These are phyloP conservation scores for Conomelus anceps DNA, from an alignment of 2,888 invertebrate species.

Conservation along the genomic window DNA sequence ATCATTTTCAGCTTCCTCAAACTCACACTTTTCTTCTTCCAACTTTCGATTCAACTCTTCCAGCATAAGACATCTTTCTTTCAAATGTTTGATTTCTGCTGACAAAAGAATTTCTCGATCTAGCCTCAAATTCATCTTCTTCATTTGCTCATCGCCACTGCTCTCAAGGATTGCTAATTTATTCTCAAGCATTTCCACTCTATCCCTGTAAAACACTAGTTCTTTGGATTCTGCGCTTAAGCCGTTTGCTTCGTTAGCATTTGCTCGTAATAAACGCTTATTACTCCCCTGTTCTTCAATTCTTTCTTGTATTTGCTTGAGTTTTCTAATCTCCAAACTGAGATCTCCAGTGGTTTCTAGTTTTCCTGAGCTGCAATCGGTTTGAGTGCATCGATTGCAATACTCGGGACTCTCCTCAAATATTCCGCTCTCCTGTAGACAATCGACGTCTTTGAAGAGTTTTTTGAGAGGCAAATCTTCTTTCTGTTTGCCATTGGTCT, in stretches of 20 bases:
- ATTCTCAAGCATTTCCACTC: slow-evolving; percentile 56
- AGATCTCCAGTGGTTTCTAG: slow-evolving; percentile 42
- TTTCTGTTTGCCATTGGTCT: slow-evolving; percentile 12
- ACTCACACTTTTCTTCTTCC: slow-evolving; percentile 65
- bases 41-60: slow-evolving; percentile 56
- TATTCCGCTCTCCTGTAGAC: slow-evolving; percentile 67
- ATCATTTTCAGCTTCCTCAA: slow-evolving; percentile 70
- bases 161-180: slow-evolving; percentile 61
- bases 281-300: slow-evolving; percentile 52
- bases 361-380: slow-evolving; percentile 40
- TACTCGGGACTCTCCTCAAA: slow-evolving; percentile 49
- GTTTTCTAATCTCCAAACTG: slow-evolving; percentile 56
- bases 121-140: slow-evolving; percentile 54
- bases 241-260: slow-evolving; percentile 7
- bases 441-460: slow-evolving; percentile 43
- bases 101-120: slow-evolving; percentile 55
- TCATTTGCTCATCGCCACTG: slow-evolving; percentile 54
- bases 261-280: slow-evolving; percentile 13
- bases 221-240: slow-evolving; percentile 39
- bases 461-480: slow-evolving; percentile 34
- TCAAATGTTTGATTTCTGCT: slow-evolving; percentile 45
- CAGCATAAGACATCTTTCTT: slow-evolving; percentile 50
- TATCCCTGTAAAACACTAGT: slow-evolving; percentile 58
- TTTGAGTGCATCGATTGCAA: slow-evolving; percentile 47
- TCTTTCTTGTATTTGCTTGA: slow-evolving; percentile 56